Evolutionary conservation across 2,113 vertebrate genomes (phyloP).

Genomic region (Nycticebus coucang): DNA sequence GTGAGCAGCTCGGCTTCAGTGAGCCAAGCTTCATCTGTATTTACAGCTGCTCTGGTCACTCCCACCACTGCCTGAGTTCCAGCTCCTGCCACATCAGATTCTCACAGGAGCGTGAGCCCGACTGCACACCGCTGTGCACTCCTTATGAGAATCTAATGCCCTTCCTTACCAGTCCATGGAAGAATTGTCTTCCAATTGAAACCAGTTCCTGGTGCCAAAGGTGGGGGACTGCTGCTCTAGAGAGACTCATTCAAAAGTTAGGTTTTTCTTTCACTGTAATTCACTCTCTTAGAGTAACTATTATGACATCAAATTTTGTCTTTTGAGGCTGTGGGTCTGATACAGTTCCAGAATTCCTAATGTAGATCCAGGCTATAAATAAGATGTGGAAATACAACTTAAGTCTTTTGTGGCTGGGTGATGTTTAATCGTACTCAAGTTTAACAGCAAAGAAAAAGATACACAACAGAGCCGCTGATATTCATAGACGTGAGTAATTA

Average conservation of each 20-base stretch:
- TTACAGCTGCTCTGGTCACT: too few relatives aligned
- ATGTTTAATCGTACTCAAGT: constrained; percentile 45
- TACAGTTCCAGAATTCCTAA: constrained; percentile 50
- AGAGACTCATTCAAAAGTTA: background rate
- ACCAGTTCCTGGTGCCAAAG: too few relatives aligned
- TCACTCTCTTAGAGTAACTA: background rate
- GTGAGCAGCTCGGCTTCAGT: too few relatives aligned
- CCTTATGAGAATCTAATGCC: too few relatives aligned
- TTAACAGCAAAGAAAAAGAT: constrained; percentile 58
- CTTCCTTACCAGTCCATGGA: too few relatives aligned
- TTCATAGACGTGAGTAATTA: constrained; percentile 52
- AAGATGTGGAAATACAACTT: constrained; percentile 9
- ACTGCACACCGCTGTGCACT: too few relatives aligned
- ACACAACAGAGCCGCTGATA: constrained; percentile 46
- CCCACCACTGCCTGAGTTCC: too few relatives aligned
- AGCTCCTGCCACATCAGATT: too few relatives aligned
- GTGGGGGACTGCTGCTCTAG: background rate
- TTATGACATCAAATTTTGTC: constrained; percentile 22
- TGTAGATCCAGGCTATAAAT: constrained; percentile 50
- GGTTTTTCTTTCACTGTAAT: background rate
- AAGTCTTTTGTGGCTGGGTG: constrained; percentile 37
- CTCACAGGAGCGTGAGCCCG: too few relatives aligned
- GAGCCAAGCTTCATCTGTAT: too few relatives aligned
- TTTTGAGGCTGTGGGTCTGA: constrained; percentile 23
- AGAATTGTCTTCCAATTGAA: too few relatives aligned